These are phyloP conservation scores for Bos taurus DNA, from an alignment of 2,113 vertebrate genomes.

Conservation along the genomic window DNA sequence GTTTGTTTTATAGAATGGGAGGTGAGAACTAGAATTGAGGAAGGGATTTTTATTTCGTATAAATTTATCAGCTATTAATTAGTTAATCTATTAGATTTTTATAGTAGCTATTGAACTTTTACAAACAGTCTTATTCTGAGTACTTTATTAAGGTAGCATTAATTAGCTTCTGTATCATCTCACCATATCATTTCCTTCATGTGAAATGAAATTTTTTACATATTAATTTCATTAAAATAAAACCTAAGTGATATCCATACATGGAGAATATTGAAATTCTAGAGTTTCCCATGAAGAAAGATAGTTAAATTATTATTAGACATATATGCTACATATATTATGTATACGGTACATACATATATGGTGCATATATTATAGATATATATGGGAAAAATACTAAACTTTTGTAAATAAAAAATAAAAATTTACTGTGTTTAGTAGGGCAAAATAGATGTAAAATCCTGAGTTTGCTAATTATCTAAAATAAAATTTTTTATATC, in stretches of 20 bases:
- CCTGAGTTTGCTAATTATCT: background rate
- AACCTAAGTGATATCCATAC: background rate
- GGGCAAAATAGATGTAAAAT: constrained; percentile 19
- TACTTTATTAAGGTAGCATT: background rate
- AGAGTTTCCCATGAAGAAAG: background rate
- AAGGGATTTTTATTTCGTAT: constrained; percentile 8
- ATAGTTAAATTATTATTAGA: background rate
- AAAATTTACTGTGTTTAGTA: background rate
- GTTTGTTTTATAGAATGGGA: constrained; percentile 4
- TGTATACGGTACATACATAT: background rate
- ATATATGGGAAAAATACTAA: background rate
- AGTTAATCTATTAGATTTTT: constrained; percentile 4
- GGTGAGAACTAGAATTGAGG: background rate
- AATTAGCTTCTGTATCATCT: background rate
- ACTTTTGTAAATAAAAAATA: background rate
- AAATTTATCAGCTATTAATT: constrained; percentile 10
- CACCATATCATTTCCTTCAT: background rate
- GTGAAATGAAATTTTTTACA: background rate
- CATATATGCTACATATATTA: background rate
- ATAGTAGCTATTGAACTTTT: constrained; percentile 12
- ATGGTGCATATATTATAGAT: background rate
- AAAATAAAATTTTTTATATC: background rate
- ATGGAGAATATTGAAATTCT: constrained; percentile 17
- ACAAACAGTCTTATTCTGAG: background rate
- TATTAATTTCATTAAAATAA: constrained; percentile 29